These are phyloP conservation scores for Rhinolophus sinicus DNA, from an alignment of 2,113 vertebrate species.

Conservation along the genomic window DNA sequence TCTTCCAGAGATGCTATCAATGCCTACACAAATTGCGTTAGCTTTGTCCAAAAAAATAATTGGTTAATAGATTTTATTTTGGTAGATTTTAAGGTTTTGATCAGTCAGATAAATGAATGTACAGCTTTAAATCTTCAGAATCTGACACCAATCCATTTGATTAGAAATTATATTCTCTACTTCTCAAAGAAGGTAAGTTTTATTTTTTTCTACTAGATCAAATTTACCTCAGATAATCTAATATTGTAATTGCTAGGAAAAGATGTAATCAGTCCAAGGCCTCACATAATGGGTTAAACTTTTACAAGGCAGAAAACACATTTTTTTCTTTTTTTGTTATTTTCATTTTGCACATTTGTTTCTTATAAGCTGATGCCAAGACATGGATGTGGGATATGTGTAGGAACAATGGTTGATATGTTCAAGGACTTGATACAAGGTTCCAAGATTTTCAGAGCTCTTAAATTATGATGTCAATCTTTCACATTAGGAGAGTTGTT, in stretches of 20 bases:
- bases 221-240: neutral
- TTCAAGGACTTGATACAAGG: neutral
- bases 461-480: neutral
- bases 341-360: neutral
- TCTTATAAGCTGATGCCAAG: neutral
- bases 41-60: neutral
- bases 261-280: neutral
- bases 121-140: constrained; percentile 9
- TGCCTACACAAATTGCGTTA: neutral
- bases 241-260: neutral
- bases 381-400: neutral
- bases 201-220: constrained; percentile 12
- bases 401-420: neutral
- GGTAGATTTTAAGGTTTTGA: neutral
- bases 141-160: neutral
- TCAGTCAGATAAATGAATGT: neutral
- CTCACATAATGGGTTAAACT: neutral
- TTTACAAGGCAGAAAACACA: neutral
- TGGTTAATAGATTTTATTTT: constrained; percentile 29
- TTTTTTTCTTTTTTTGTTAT: too few species aligned
- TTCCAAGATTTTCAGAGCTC: neutral
- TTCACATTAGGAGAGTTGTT: neutral
- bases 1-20: neutral
- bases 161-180: neutral
- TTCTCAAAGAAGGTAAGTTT: constrained; percentile 12